Evolutionary conservation across 1,140 invertebrate genomes (phyloP), one percentile per base, ranked within the genome.

Genomic region (Zaprionus ghesquierei): DNA sequence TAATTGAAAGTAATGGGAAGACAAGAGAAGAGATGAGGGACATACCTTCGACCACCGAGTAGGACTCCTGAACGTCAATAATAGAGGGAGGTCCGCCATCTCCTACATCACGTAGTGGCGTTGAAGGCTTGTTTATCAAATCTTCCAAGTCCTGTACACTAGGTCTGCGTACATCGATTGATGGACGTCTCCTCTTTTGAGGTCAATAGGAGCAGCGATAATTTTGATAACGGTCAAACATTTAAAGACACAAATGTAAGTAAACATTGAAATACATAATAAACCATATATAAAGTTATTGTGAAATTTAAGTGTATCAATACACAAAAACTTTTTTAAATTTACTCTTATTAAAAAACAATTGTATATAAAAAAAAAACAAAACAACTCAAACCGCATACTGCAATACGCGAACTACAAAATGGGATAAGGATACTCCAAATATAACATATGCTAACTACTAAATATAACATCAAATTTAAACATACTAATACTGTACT

Each of bases 141-240:
- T 97, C 97, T 92, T 98, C 97, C 71, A 98, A 93, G 92, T 98
- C 97, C 82, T 96, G 96, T 77, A 98, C 94, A 90, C 97, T 98
- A 58, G 96, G 96, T 81, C 97, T 94, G 89, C 97, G 95, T 9
- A 96, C 94, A 93, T 98, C 97, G 69, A 96, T 94, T 76, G 97
- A 97, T 78, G 97, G 96, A 92, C 97, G 94, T 92, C 97, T 95
- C 89, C 96, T 94, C 96, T 97, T 93, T 89, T 66, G 55, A 64
- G 50, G 35, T 29, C 64, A 63, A 65, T 41, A n/a, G n/a, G n/a
- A n/a, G n/a, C n/a, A n/a, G n/a, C n/a, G 18, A 33, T 18, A 20
- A 44, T 18, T 22, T 20, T 46, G 41, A 55, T 35, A 38, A 51
- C 38, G 20, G 46, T 27, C 27, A 82, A 41, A 79, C n/a, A 80